Evolutionary conservation across 2,797 vertebrate species (phyloP), one percentile per base, ranked within the genome.

Genomic region (Etheostoma perlongum): DNA sequence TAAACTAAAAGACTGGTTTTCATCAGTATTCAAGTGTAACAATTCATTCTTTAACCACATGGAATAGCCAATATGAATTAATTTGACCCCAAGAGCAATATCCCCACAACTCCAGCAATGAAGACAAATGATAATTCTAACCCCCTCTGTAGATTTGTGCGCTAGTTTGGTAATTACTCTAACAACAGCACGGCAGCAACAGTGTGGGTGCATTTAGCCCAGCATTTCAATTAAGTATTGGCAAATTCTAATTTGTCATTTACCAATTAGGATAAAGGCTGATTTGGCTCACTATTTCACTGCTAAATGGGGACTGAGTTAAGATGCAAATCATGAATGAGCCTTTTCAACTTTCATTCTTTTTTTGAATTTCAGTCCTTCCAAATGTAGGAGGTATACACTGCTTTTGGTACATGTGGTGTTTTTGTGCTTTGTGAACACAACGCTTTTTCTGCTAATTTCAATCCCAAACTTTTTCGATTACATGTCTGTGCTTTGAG

Each of bases 231-330:
- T 91, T 92, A 90, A 84, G 81, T 80, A 82, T 87, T 83, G 72
- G 82, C 84, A 88, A 91, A 87, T 82, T 80, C 78, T 89, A 85
- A 92, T 92, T 92, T 88, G 82, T 93, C 91, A 91, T 90, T 90
- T 85, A 91, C 75, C 86, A 92, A 88, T 90, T 90, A 89, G 82
- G 54, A 70, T 85, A 85, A 90, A 84, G 83, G 63, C 75, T 53
- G 76, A 81, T 86, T 87, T 90, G 78, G 83, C 89, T 79, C 65
- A 71, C 58, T 82, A 59, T 87, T 89, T 85, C 76, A 82, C 67
- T 72, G 75, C 65, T 65, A 83, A 88, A 88, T 83, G 62, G 67
- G 33, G 70, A 73, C 51, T 0, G 25, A 80, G 82, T 85, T 76
- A 62, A 74, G 72, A 84, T 85, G 71, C 74, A 81, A 87, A 81